Evolutionary conservation across 2,888 invertebrate species (phyloP).

Genomic region (Prostheceraeus crozeri): DNA sequence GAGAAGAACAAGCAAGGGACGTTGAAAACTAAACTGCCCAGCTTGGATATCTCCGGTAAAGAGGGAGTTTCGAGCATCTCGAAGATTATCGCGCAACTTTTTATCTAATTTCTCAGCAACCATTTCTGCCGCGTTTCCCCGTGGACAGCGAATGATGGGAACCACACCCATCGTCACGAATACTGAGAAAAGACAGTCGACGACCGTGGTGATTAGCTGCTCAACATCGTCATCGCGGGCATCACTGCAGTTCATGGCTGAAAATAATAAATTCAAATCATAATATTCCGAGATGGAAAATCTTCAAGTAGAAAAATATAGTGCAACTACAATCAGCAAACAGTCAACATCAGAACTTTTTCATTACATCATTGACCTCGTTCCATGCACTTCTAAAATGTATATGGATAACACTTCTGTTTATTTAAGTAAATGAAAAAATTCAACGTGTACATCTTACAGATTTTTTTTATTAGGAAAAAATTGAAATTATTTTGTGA

Average conservation of each 20-base stretch:
- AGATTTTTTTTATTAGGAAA: not conserved
- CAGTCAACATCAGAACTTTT: no score
- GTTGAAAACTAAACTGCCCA: constrained; percentile 63
- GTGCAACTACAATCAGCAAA: no score
- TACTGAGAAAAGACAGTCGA: constrained; percentile 90
- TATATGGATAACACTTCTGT: no score
- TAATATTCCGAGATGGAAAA: no score
- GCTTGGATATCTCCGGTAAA: constrained; percentile 67
- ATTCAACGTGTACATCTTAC: no score
- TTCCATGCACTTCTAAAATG: no score
- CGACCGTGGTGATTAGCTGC: constrained; percentile 80
- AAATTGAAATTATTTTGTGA: not conserved
- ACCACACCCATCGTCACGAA: constrained; percentile 82
- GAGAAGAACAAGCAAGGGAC: constrained; percentile 80
- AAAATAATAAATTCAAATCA: constrained; percentile 63
- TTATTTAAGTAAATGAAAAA: no score
- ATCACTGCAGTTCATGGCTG: constrained; percentile 83
- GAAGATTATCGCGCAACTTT: constrained; percentile 86
- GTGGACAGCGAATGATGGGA: constrained; percentile 81
- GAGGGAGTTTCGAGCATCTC: constrained; percentile 89
- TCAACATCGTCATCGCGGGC: constrained; percentile 93
- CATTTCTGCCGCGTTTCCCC: constrained; percentile 95
- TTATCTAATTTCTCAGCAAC: constrained; percentile 92
- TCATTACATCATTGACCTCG: no score
- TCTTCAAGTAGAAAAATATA: no score